Conservation (phyloP, 2,113 vertebrate species). For the Xyliphius kryptos region DNA sequence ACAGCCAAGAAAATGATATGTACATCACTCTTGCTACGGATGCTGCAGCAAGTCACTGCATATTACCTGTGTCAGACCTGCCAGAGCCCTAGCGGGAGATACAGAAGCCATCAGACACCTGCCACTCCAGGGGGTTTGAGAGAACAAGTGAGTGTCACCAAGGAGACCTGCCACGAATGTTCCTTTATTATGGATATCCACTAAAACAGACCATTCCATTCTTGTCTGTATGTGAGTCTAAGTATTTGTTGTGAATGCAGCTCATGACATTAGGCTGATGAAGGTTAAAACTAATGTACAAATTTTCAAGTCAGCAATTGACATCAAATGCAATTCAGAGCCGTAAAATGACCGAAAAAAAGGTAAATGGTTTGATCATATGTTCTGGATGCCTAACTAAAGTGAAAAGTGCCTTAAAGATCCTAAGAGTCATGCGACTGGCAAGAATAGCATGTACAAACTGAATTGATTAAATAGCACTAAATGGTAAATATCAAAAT, state of each 20-base stretch:
- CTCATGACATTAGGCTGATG: constrained; percentile 53
- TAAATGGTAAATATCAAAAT: no score
- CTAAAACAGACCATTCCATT: constrained; percentile 48
- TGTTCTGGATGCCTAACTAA: no score
- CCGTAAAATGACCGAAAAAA: not conserved
- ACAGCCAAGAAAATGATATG: constrained; percentile 74
- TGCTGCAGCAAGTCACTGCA: constrained; percentile 53
- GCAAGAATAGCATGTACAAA: no score
- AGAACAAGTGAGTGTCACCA: constrained; percentile 49
- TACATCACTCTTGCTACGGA: constrained; percentile 63
- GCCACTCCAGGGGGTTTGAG: constrained; percentile 56
- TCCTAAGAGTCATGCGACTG: no score
- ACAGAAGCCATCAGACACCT: constrained; percentile 60
- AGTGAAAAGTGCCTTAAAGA: no score
- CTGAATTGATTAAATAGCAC: no score
- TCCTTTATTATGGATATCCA: constrained; percentile 63
- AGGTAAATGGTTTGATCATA: no score
- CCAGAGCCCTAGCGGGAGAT: constrained; percentile 63
- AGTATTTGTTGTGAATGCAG: constrained; percentile 38
- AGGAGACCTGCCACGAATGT: constrained; percentile 58
- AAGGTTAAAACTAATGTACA: constrained; percentile 28
- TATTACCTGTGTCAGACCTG: constrained; percentile 74
- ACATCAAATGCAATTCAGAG: not conserved
- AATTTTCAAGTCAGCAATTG: not conserved
- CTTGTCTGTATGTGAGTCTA: constrained; percentile 46